phyloP scores from a whole-genome alignment of 2,797 vertebrate genomes.

The Holocentrus rufus region DNA sequence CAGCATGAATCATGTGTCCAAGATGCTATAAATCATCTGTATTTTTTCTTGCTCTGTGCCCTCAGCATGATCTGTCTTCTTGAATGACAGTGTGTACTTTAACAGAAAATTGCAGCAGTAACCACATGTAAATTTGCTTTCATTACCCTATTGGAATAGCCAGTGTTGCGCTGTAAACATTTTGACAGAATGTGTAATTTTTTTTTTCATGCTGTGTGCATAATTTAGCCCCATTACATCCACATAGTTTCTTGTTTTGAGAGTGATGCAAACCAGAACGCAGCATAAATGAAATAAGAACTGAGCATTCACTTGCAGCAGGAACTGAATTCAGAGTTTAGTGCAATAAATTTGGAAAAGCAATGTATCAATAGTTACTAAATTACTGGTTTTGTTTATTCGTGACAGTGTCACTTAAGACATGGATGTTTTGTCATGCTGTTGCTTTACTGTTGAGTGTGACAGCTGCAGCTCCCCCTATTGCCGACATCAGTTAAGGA shows the following conservation, averaged over 20 bases:
- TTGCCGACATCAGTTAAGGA: background rate
- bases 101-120: background rate
- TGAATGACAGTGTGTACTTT: background rate
- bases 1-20: too few species aligned
- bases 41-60: background rate
- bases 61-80: too few species aligned
- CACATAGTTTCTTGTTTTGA: too few species aligned
- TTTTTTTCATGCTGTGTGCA: background rate
- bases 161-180: background rate
- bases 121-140: background rate
- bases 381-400: background rate
- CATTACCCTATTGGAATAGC: background rate
- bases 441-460: constrained; percentile 2
- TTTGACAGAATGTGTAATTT: background rate
- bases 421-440: constrained; percentile 14
- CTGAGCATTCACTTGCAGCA: background rate
- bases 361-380: background rate
- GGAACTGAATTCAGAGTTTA: constrained; percentile 9
- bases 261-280: background rate
- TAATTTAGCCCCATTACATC: background rate
- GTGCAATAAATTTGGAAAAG: background rate
- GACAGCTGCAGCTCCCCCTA: constrained; percentile 1
- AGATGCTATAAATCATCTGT: too few species aligned
- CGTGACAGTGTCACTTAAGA: constrained; percentile 14
- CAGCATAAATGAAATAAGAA: background rate